Conservation (phyloP, 2,113 vertebrate genomes). For the Gila orcuttii region DNA sequence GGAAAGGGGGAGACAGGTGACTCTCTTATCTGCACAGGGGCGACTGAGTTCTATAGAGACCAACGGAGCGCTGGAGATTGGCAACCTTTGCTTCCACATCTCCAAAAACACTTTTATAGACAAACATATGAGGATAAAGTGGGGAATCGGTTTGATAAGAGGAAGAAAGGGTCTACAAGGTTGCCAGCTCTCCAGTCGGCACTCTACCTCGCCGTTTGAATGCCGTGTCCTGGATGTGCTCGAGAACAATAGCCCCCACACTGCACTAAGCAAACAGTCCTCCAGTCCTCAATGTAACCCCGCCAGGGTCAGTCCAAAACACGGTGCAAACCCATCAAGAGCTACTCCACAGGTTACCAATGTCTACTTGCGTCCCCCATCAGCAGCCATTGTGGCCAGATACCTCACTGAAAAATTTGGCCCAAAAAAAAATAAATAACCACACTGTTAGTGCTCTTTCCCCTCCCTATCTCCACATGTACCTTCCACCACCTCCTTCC, state of each 20-base stretch:
- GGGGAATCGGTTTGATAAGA: slow-evolving; percentile 15
- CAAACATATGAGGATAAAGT: slow-evolving; percentile 33
- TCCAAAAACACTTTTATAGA: slow-evolving; percentile 30
- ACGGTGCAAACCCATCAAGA: slow-evolving; percentile 39
- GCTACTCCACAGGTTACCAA: slow-evolving; percentile 41
- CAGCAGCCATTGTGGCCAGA: slow-evolving; percentile 42
- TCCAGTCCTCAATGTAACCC: slow-evolving; percentile 21
- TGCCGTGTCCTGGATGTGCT: slow-evolving; percentile 39
- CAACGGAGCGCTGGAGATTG: neutral
- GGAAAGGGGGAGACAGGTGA: slow-evolving; percentile 45
- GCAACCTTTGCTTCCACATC: slow-evolving; percentile 12
- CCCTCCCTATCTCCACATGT: neutral
- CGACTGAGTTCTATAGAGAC: slow-evolving; percentile 50
- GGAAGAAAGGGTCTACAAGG: neutral
- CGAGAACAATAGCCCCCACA: slow-evolving; percentile 42
- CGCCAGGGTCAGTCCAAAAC: slow-evolving; percentile 29
- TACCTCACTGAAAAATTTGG: slow-evolving; percentile 29
- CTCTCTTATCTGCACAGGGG: slow-evolving; percentile 43
- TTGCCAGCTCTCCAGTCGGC: neutral
- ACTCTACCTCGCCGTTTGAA: slow-evolving; percentile 12
- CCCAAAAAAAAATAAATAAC: no score
- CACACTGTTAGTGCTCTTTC: slow-evolving; percentile 21
- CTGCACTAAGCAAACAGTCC: slow-evolving; percentile 43
- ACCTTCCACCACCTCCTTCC: slow-evolving; percentile 28
- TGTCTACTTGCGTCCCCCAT: slow-evolving; percentile 42